Evolutionary conservation across 2,888 invertebrate species (phyloP).

Genomic region (Oscheius onirici): DNA sequence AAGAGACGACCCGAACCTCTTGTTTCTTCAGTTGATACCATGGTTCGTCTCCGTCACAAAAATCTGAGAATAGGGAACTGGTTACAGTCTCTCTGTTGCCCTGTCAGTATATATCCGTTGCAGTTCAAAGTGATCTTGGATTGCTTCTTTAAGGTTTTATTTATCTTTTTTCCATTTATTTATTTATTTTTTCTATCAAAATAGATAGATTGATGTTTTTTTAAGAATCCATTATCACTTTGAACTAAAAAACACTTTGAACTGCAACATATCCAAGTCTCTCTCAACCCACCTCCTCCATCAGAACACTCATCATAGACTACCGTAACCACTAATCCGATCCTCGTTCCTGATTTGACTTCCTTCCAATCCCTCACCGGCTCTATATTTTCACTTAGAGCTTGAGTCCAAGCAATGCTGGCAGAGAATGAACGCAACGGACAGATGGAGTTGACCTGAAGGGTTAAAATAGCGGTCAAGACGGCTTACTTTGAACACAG

Average conservation of each 20-base stretch:
- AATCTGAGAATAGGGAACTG: background rate
- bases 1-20: background rate
- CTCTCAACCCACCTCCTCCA: too few species aligned
- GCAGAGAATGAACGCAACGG: background rate
- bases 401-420: background rate
- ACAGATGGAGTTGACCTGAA: conserved; percentile 6
- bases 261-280: too few species aligned
- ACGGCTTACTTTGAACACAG: background rate
- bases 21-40: background rate
- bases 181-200: too few species aligned
- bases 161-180: too few species aligned
- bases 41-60: background rate
- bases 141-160: too few species aligned
- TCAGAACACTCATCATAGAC: background rate
- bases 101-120: too few species aligned
- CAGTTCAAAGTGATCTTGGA: too few species aligned
- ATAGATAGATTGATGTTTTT: too few species aligned
- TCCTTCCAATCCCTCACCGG: background rate
- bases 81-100: background rate
- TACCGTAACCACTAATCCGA: background rate
- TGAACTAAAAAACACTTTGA: too few species aligned
- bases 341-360: background rate
- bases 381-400: background rate
- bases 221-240: too few species aligned
- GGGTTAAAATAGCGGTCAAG: background rate